Conservation (phyloP, 2,113 vertebrate genomes). For the Eulacestoma nigropectus region DNA sequence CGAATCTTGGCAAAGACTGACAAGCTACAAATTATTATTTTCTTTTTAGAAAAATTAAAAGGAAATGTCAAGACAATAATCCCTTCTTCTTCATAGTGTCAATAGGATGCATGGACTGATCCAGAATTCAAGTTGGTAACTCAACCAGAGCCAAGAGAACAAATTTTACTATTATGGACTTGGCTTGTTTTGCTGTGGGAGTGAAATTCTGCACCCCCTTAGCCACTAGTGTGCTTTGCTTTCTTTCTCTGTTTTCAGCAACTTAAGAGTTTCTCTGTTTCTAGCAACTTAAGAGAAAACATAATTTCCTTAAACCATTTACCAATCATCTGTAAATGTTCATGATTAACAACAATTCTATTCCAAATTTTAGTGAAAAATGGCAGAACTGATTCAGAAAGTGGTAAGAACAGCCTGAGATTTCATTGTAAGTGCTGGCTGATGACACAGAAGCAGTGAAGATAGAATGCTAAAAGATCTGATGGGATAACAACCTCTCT, state of each 20-base stretch:
- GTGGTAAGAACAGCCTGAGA: background rate
- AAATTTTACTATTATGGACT: background rate
- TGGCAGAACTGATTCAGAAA: background rate
- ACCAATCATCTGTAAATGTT: background rate
- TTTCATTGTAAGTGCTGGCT: background rate
- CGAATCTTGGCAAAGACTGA: constrained; percentile 39
- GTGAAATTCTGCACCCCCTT: background rate
- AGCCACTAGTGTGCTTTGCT: background rate
- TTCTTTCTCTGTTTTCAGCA: background rate
- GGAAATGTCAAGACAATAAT: constrained; percentile 31
- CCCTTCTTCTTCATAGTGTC: background rate
- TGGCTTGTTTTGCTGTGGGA: background rate
- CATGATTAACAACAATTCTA: background rate
- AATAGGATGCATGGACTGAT: background rate
- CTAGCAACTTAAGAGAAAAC: background rate
- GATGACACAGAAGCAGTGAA: background rate
- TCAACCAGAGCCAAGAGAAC: background rate
- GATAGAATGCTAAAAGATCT: background rate
- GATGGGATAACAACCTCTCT: background rate
- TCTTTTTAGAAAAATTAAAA: background rate
- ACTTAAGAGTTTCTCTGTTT: background rate
- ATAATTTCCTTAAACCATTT: background rate
- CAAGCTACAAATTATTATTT: constrained; percentile 38
- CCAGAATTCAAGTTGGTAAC: background rate
- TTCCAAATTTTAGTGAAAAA: background rate